These are phyloP conservation scores for Cyprinodon diabolis DNA, from an alignment of 2,797 vertebrate species.

Conservation along the genomic window DNA sequence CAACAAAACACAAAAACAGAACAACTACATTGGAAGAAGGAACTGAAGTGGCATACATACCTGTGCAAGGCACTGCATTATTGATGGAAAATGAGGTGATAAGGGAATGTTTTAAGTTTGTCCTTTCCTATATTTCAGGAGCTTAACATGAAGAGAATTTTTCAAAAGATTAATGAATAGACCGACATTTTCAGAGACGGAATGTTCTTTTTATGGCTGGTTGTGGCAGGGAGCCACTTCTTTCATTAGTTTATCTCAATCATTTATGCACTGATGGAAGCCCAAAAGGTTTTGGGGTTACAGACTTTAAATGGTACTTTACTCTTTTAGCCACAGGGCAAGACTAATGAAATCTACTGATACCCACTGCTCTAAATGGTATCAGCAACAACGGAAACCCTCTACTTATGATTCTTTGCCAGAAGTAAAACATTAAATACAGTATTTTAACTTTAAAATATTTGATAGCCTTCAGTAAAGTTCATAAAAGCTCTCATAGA, in stretches of 20 bases:
- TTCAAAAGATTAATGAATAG: constrained; percentile 73
- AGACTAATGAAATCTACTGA: constrained; percentile 80
- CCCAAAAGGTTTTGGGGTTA: constrained; percentile 76
- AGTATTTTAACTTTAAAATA: constrained; percentile 65
- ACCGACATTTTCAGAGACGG: constrained; percentile 69
- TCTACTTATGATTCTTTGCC: constrained; percentile 65
- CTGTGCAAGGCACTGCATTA: neutral
- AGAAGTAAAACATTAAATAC: constrained; percentile 68
- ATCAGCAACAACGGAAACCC: constrained; percentile 49
- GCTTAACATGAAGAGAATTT: constrained; percentile 39
- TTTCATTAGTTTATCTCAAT: constrained; percentile 83
- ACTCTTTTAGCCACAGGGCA: constrained; percentile 81
- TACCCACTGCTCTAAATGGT: constrained; percentile 72
- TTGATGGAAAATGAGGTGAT: constrained; percentile 24
- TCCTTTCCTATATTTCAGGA: constrained; percentile 27
- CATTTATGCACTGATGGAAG: constrained; percentile 82
- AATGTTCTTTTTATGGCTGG: constrained; percentile 80
- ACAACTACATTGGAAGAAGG: neutral
- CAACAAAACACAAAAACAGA: neutral
- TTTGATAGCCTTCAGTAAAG: constrained; percentile 72
- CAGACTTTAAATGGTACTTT: constrained; percentile 79
- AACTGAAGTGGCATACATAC: no score
- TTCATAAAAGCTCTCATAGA: constrained; percentile 69
- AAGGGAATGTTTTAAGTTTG: constrained; percentile 31
- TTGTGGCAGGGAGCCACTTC: constrained; percentile 77